Conservation (phyloP, 2,113 vertebrate genomes). For the Abramis brama region DNA sequence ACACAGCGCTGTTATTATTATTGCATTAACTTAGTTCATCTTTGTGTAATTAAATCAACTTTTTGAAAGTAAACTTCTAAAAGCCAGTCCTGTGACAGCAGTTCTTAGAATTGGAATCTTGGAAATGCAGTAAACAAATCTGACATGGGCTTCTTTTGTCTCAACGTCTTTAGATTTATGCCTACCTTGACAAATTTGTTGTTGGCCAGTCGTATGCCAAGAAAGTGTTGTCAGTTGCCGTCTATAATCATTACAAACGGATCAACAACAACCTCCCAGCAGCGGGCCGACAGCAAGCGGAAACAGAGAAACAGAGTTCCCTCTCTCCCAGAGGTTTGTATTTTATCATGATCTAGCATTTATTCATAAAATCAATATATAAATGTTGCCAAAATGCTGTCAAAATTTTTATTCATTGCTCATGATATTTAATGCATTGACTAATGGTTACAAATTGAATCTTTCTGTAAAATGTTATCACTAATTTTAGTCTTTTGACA, state of each 20-base stretch:
- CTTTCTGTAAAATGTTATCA: not conserved
- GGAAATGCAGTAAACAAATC: not conserved
- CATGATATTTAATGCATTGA: not conserved
- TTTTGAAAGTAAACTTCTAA: not conserved
- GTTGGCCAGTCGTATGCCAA: constrained; percentile 97
- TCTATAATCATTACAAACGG: constrained; percentile 99
- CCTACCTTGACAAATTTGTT: constrained; percentile 98
- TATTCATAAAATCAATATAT: not conserved
- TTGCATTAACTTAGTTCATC: not conserved
- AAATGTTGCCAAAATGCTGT: not conserved
- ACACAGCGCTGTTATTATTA: not conserved
- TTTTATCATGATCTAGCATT: not conserved
- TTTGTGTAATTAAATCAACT: not conserved
- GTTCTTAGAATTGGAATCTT: not conserved
- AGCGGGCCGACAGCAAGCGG: constrained; percentile 87
- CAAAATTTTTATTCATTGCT: not conserved
- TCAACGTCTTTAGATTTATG: constrained; percentile 83
- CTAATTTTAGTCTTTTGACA: not conserved
- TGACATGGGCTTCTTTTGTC: constrained; percentile 55
- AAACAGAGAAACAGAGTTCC: constrained; percentile 91
- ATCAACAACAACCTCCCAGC: constrained; percentile 98
- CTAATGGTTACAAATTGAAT: not conserved
- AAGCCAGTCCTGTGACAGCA: not conserved
- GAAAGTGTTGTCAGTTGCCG: constrained; percentile 96
- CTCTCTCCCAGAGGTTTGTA: constrained; percentile 93